phyloP scores from a whole-genome alignment of 2,888 invertebrate genomes.

The Chelonus formosanus region DNA sequence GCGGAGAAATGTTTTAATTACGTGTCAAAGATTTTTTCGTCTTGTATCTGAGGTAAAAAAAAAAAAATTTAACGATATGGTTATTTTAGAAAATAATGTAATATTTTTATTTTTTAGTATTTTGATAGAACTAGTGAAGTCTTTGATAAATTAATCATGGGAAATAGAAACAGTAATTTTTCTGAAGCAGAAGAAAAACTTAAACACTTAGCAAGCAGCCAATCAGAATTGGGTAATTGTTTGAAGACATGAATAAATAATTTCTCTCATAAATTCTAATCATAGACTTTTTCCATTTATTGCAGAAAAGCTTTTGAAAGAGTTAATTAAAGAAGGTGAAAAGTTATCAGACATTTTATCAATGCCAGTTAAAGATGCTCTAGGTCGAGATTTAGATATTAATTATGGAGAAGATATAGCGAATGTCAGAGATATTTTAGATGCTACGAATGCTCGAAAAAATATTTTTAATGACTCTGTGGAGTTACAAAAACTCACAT shows the following conservation, averaged over 20 bases:
- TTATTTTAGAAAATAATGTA: not conserved
- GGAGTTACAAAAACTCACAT: conserved; percentile 78
- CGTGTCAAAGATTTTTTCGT: conserved; percentile 79
- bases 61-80: not conserved
- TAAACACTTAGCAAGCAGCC: conserved; percentile 71
- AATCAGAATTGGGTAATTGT: conserved; percentile 70
- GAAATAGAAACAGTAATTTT: conserved; percentile 70
- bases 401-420: conserved; percentile 78
- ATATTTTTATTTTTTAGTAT: conserved; percentile 63
- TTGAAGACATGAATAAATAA: not conserved
- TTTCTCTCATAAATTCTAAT: not conserved
- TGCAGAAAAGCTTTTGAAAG: conserved; percentile 73
- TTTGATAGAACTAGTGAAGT: conserved; percentile 75
- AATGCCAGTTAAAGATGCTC: conserved; percentile 80
- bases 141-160: conserved; percentile 74
- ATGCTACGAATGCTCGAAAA: conserved; percentile 75
- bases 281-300: conserved; percentile 5
- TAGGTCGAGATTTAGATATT: conserved; percentile 75
- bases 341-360: conserved; percentile 80
- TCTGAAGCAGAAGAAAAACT: conserved; percentile 69
- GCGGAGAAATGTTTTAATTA: conserved; percentile 77
- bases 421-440: conserved; percentile 76
- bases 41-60: conserved; percentile 73
- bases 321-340: conserved; percentile 78
- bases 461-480: conserved; percentile 79